Conservation (phyloP, 2,888 invertebrate species). For the Drosophila mettleri region DNA sequence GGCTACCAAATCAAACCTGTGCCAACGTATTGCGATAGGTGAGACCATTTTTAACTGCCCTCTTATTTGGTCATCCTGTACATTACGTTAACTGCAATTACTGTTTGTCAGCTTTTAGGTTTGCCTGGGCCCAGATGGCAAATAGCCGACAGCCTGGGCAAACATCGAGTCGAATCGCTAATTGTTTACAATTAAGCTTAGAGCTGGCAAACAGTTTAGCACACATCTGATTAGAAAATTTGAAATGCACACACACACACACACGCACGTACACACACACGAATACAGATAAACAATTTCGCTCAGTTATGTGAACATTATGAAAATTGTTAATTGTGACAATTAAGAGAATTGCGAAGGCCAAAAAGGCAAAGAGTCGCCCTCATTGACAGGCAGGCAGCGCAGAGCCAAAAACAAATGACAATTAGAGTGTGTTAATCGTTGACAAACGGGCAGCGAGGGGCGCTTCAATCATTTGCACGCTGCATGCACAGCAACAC, state of each 20-base stretch:
- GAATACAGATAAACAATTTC: neutral
- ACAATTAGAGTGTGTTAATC: conserved; percentile 77
- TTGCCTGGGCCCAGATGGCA: neutral
- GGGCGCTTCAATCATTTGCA: conserved; percentile 33
- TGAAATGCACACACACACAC: conserved; percentile 9
- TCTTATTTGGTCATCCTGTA: neutral
- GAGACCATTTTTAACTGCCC: neutral
- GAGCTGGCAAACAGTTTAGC: conserved; percentile 33
- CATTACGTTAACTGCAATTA: neutral
- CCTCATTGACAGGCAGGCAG: conserved; percentile 32
- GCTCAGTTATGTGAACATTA: conserved; percentile 35
- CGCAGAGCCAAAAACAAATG: conserved; percentile 62
- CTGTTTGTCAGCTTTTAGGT: neutral
- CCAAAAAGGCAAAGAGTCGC: conserved; percentile 20
- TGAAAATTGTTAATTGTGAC: conserved; percentile 42
- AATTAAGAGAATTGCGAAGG: conserved; percentile 12
- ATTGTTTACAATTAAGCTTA: conserved; percentile 48
- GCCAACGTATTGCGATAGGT: neutral
- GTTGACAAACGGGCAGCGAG: conserved; percentile 36
- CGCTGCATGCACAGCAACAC: conserved; percentile 51
- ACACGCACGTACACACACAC: neutral
- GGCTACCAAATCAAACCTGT: neutral
- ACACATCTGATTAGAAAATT: conserved; percentile 27
- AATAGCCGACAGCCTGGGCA: conserved; percentile 26
- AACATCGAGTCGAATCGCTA: conserved; percentile 36